Conservation (phyloP, 2,888 invertebrate genomes). For the Sarcophaga rosellei region DNA sequence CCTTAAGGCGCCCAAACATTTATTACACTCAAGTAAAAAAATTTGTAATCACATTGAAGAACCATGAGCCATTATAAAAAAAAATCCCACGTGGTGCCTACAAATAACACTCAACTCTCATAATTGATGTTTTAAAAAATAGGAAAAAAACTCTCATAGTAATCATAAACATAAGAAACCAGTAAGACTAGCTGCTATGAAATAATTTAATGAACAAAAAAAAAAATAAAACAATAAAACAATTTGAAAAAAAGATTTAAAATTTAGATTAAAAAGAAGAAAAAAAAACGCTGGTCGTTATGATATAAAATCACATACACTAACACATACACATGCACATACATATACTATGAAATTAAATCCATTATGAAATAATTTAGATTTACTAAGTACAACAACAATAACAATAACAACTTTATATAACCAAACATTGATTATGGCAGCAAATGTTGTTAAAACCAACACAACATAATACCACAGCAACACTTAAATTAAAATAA, state of each 20-base stretch:
- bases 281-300: conserved; percentile 36
- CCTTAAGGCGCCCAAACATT: conserved; percentile 51
- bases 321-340: not conserved
- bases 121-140: conserved; percentile 14
- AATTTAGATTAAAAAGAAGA: conserved; percentile 5
- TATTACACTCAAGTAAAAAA: not conserved
- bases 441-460: conserved; percentile 3
- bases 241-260: conserved; percentile 20
- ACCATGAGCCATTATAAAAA: not conserved
- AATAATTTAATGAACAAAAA: not conserved
- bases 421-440: conserved; percentile 19
- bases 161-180: conserved; percentile 41
- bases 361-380: conserved; percentile 35
- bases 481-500: too few species aligned
- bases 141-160: conserved; percentile 16
- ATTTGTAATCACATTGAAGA: not conserved
- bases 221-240: not conserved
- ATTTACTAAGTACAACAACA: conserved; percentile 10
- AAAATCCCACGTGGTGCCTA: conserved; percentile 58
- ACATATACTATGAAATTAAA: conserved; percentile 17
- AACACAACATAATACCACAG: not conserved
- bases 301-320: not conserved
- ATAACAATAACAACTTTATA: not conserved
- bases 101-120: conserved; percentile 22
- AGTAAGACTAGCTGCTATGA: conserved; percentile 33